A percentile compares a stretch with the other conserved stretches of the same genome.
phyloP scores from a whole-genome alignment of 2,113 vertebrate genomes.

The Nyctereutes procyonoides region DNA sequence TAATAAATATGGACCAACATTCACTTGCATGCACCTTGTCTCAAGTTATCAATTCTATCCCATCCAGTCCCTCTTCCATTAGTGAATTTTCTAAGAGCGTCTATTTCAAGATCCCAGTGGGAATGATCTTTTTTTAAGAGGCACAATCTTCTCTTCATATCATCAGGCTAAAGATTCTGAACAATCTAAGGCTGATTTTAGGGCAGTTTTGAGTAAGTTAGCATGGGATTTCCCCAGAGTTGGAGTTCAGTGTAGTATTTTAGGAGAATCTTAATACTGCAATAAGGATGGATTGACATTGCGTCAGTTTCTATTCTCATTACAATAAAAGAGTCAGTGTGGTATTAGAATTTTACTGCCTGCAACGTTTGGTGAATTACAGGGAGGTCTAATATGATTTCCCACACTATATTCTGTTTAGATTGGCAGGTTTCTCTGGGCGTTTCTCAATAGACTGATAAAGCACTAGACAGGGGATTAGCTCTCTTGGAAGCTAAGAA shows the following conservation, averaged over 20 bases:
- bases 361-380: conserved; percentile 72
- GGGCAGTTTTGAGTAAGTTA: neutral
- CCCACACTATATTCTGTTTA: conserved; percentile 82
- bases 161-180: neutral
- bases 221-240: conserved; percentile 31
- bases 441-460: conserved; percentile 84
- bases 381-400: conserved; percentile 69
- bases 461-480: conserved; percentile 85
- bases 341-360: conserved; percentile 60
- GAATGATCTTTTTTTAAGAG: conserved; percentile 5
- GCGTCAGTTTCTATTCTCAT: conserved; percentile 55
- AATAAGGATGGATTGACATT: conserved; percentile 29
- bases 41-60: neutral
- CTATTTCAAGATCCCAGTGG: neutral
- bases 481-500: conserved; percentile 84
- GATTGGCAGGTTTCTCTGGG: conserved; percentile 84
- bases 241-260: conserved; percentile 1
- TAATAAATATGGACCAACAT: neutral
- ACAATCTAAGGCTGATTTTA: neutral
- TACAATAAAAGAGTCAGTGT: conserved; percentile 49
- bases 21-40: fast-evolving
- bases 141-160: neutral
- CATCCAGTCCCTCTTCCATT: neutral
- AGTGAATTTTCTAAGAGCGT: neutral
- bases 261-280: conserved; percentile 3